phyloP scores from a whole-genome alignment of 2,888 invertebrate species.

The Cephalotes varians region DNA sequence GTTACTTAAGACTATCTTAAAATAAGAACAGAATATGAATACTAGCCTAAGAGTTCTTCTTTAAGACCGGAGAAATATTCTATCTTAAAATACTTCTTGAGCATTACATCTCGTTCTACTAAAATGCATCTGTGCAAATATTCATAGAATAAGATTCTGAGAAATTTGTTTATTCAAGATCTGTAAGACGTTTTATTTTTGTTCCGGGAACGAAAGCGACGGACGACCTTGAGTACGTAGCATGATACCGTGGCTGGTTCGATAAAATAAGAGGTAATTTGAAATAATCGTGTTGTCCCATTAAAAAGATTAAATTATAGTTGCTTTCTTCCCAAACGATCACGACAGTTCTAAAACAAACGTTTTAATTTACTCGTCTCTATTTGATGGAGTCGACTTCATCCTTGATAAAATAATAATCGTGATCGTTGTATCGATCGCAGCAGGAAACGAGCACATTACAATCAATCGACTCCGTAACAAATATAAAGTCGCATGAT shows the following conservation, averaged over 20 bases:
- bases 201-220: slow-evolving; percentile 6
- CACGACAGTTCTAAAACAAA: slow-evolving; percentile 24
- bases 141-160: not conserved
- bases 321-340: slow-evolving; percentile 16
- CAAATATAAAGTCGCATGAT: slow-evolving; percentile 12
- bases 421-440: slow-evolving; percentile 13
- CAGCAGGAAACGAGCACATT: not conserved
- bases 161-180: not conserved
- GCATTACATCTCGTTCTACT: not conserved
- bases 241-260: slow-evolving; percentile 13
- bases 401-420: slow-evolving; percentile 26
- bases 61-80: not conserved
- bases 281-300: slow-evolving; percentile 14
- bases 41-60: too few relatives aligned
- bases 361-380: not conserved
- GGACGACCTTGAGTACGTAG: slow-evolving; percentile 11
- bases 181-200: not conserved
- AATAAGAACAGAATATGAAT: too few relatives aligned
- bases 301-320: slow-evolving; percentile 41
- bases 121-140: not conserved
- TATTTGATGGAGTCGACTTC: not conserved
- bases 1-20: too few relatives aligned
- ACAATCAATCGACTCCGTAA: slow-evolving; percentile 15
- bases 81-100: not conserved
- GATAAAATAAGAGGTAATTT: slow-evolving; percentile 31